These are phyloP conservation scores for Paratilapia polleni DNA, from an alignment of 2,113 vertebrate genomes.

Conservation along the genomic window DNA sequence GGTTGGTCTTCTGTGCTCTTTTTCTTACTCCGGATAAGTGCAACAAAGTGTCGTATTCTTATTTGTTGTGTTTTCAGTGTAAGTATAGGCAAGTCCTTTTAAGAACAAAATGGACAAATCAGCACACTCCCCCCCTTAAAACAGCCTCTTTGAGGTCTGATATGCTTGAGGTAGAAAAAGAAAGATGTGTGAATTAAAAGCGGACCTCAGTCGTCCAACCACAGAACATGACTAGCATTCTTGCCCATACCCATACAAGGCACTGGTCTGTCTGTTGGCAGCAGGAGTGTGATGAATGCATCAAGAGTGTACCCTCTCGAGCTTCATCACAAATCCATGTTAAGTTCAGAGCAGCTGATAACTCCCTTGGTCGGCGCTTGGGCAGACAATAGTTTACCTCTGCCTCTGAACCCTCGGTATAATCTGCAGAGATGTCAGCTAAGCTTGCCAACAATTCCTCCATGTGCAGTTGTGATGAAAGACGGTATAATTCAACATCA, in stretches of 20 bases:
- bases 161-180: not conserved
- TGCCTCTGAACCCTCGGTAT: constrained; percentile 22
- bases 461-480: constrained; percentile 54
- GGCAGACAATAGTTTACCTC: constrained; percentile 41
- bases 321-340: constrained; percentile 46
- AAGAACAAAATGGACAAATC: not conserved
- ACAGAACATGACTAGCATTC: constrained; percentile 62
- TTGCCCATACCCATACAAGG: constrained; percentile 71
- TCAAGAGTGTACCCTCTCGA: constrained; percentile 13
- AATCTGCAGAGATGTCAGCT: constrained; percentile 45
- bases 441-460: constrained; percentile 58
- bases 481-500: constrained; percentile 60
- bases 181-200: constrained; percentile 22
- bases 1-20: not conserved
- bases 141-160: not conserved
- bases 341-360: constrained; percentile 57
- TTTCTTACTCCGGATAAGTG: not conserved
- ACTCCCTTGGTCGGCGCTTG: not conserved
- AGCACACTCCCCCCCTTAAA: not conserved
- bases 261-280: constrained; percentile 44
- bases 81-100: not conserved
- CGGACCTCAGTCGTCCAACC: constrained; percentile 20
- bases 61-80: not conserved
- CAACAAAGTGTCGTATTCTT: not conserved
- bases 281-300: constrained; percentile 52